Conservation (phyloP, 2,888 invertebrate species). For the Automeris io region DNA sequence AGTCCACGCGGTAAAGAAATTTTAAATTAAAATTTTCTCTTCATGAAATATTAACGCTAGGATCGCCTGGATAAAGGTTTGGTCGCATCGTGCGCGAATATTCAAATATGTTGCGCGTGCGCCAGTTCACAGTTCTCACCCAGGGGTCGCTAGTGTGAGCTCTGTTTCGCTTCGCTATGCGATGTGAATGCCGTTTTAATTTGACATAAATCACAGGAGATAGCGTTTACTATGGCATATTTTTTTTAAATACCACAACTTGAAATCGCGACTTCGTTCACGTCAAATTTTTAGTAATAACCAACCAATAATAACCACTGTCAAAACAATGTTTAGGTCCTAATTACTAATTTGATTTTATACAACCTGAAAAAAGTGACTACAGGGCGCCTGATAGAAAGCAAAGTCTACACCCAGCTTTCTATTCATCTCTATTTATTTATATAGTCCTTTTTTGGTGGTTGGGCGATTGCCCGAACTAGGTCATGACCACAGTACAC, state of each 20-base stretch:
- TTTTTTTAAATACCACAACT: conserved; percentile 7
- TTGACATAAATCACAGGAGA: conserved; percentile 15
- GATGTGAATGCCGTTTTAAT: conserved; percentile 31
- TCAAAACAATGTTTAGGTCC: too few relatives aligned
- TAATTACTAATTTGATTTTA: too few relatives aligned
- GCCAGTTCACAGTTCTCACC: conserved; percentile 29
- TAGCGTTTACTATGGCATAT: conserved; percentile 15
- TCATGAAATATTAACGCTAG: conserved; percentile 63
- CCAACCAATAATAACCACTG: too few relatives aligned
- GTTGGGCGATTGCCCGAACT: too few relatives aligned
- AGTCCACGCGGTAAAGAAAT: conserved; percentile 31
- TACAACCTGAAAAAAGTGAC: too few relatives aligned
- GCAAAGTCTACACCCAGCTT: too few relatives aligned
- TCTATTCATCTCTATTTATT: too few relatives aligned
- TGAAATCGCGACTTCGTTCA: too few relatives aligned
- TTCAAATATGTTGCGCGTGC: conserved; percentile 54
- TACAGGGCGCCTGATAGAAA: too few relatives aligned
- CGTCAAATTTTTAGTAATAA: too few relatives aligned
- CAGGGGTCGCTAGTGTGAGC: conserved; percentile 50
- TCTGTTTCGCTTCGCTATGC: conserved; percentile 50
- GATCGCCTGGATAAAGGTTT: conserved; percentile 35
- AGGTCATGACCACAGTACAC: too few relatives aligned
- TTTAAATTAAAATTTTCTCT: conserved; percentile 52
- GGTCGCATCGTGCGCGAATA: conserved; percentile 36
- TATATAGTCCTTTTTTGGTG: too few relatives aligned